Evolutionary conservation across 2,113 vertebrate species (phyloP).

Genomic region (Alectura lathami): DNA sequence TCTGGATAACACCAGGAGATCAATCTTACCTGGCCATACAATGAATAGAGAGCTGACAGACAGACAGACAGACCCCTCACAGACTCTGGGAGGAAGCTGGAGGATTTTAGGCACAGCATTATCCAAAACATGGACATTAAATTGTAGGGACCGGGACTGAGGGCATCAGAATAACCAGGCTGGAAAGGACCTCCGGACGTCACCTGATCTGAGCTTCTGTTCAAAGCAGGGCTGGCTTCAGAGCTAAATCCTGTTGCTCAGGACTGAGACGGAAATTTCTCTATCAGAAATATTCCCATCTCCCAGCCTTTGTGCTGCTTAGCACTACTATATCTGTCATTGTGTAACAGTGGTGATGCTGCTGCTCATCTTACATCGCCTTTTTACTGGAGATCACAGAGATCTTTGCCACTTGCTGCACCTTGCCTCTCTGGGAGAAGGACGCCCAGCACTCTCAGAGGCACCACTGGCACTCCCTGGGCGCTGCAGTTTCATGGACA

Average conservation of each 20-base stretch:
- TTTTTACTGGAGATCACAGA: neutral
- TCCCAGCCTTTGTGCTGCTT: neutral
- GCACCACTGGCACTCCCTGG: neutral
- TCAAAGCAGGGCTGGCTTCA: neutral
- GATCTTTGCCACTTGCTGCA: accelerated
- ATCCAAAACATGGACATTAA: neutral
- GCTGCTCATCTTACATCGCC: no score
- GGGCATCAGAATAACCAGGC: neutral
- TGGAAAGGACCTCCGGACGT: neutral
- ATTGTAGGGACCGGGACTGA: neutral
- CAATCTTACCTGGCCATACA: neutral
- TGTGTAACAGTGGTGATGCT: no score
- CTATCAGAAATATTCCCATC: neutral
- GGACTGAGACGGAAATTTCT: neutral
- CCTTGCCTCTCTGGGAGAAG: neutral
- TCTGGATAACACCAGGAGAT: neutral
- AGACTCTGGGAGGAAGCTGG: neutral
- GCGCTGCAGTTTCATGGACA: neutral
- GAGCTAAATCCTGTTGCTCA: neutral
- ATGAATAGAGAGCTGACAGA: neutral
- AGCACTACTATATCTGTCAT: neutral
- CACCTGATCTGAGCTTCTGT: neutral
- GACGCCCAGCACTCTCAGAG: neutral
- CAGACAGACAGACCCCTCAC: neutral
- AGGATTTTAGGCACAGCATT: neutral